Base-by-base conservation (phyloP, 2,113 vertebrate species). In the Sphyrna mokarran region DNA sequence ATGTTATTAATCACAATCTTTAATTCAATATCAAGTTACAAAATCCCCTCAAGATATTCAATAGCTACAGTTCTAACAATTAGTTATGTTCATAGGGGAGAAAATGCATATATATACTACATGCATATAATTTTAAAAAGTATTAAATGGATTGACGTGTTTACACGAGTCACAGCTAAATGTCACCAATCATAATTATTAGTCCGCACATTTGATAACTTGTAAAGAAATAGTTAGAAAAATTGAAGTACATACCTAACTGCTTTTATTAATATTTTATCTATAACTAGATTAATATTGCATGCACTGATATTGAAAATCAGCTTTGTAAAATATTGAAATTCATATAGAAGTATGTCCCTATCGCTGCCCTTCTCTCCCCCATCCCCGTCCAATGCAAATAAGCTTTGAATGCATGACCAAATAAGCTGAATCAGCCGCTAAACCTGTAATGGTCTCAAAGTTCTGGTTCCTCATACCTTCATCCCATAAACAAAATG, bases 1-100 rank as follows among this genome's bases (percentile, higher is more conserved):
- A 96, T 95, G 96, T 96, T 96, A 97, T 97, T 97, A 98, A 97
- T 97, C 97, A 97, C 69, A 37, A 68, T 58, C 54, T 95, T 96
- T 96, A 96, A 96, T 96, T 96, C 96, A 94, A 69, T 69, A 69
- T 94, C 66, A 26, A 63, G 96, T 95, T 95, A 37, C 96, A 87
- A 96, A 96, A 14, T 78, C 91, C 96, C 95, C 69, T 76, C 26
- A 86, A 91, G 95, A 95, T 83, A 86, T 54, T 14, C 33, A 33
- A n/a, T 18, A 78, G 94, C 94, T 85, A 95, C 91, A 93, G 94
- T 95, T 96, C 96, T 96, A 96, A 95, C 95, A 96, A 96, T 96
- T 96, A 95, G 89, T 96, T 96, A 94, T 95, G 83, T 96, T 93
- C 95, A 90, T 48, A 78, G 94, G 94, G 80, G 94, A 69, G 89